Evolutionary conservation across 2,888 invertebrate species (phyloP), one percentile per base, ranked within the genome.

Genomic region (Lymantria dispar): DNA sequence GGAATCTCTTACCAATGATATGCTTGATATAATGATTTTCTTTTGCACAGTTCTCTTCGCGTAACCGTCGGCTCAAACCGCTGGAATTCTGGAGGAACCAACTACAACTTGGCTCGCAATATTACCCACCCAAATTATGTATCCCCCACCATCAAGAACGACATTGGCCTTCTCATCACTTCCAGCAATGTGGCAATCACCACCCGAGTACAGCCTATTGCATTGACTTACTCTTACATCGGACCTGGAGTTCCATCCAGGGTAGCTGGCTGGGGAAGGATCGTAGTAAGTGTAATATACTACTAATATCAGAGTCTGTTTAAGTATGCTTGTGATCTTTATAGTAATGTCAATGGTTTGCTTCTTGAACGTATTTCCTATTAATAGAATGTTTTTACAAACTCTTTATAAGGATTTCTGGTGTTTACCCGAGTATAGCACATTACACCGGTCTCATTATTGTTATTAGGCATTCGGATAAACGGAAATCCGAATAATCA

Each of bases 231-330:
- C 51, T 55, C 63, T 0, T 37, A 47, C 8, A 60, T 76, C 3
- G 64, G 39, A 0, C 68, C 11, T 0, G 77, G 72, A 0, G 65
- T 81, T 0, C 1, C 8, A 0, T 50, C 66, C 0, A 68, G 57
- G 12, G 83, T 72, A 5, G 78, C 83, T 47, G 87, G 87, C 0
- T 87, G 85, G 85, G 87, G 87, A 14, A 74, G 81, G 13, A 77
- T 74, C 7, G 54, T 59, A 50, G 86, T 85, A 47, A 73, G 76
- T 69, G 1, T 40, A 14, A 13, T 15, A 38, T 22, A 22, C 22
- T 22, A 22, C 22, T 22, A 22, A 5, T 3, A 22, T 3, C 22
- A 22, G 22, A 22, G n/a, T n/a, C n/a, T 22, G 22, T n/a, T n/a
- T n/a, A n/a, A n/a, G n/a, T n/a, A 22, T 22, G 22, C 5, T 22